phyloP scores from a whole-genome alignment of 2,113 vertebrate genomes.

The Notarius lentiginosus region DNA sequence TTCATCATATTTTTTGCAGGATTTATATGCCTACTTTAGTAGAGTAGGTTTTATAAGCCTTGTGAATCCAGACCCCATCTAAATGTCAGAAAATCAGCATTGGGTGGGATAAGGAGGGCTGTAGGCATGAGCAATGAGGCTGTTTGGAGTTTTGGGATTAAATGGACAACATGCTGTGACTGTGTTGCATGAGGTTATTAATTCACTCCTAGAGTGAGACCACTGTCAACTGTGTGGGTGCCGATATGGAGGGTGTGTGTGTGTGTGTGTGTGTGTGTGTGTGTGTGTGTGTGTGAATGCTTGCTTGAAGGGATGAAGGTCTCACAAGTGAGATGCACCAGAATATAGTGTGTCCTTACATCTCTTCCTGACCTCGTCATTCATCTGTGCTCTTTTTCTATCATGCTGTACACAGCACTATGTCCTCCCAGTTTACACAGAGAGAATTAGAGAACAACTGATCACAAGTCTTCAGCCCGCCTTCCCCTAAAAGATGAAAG shows the following conservation, averaged over 20 bases:
- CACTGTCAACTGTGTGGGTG: constrained; percentile 62
- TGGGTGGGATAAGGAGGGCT: constrained; percentile 38
- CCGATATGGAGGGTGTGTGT: constrained; percentile 58
- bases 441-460: not conserved
- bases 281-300: constrained; percentile 26
- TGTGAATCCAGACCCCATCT: constrained; percentile 27
- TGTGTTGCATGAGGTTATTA: constrained; percentile 63
- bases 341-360: constrained; percentile 33
- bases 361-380: constrained; percentile 22
- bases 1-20: not conserved
- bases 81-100: constrained; percentile 19
- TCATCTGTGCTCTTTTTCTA: constrained; percentile 4
- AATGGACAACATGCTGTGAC: constrained; percentile 62
- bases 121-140: constrained; percentile 33
- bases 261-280: constrained; percentile 39
- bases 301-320: constrained; percentile 25
- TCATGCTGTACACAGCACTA: not conserved
- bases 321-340: constrained; percentile 13
- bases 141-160: constrained; percentile 63
- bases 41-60: constrained; percentile 13
- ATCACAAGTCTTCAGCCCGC: not conserved
- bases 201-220: constrained; percentile 64
- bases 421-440: not conserved
- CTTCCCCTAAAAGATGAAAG: not conserved
- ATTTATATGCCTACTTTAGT: constrained; percentile 29